These are phyloP conservation scores for Aptenodytes patagonicus DNA, from an alignment of 2,113 vertebrate species.

Conservation along the genomic window DNA sequence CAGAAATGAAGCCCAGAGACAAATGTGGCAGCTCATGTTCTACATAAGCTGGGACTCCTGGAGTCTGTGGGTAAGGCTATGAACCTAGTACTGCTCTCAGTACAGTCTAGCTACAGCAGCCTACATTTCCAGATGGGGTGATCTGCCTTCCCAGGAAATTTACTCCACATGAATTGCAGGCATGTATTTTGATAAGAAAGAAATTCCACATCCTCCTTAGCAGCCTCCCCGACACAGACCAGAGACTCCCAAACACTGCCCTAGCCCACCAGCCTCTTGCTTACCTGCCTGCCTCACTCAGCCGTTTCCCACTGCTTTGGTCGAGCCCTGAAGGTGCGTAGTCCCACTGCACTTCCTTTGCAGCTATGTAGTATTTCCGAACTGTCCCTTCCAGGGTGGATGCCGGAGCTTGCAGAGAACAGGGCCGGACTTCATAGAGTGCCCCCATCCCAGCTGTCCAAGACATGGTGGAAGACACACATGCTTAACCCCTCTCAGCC, in stretches of 20 bases:
- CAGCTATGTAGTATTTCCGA: slow-evolving; percentile 74
- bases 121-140: background rate
- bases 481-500: background rate
- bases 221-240: background rate
- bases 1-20: background rate
- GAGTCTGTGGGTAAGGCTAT: background rate
- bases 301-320: slow-evolving; percentile 50
- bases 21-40: rapidly evolving
- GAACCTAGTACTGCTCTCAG: background rate
- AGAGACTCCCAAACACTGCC: background rate
- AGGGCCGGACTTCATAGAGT: slow-evolving; percentile 71
- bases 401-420: background rate
- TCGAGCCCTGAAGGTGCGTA: slow-evolving; percentile 63
- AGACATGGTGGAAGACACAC: background rate
- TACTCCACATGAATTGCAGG: background rate
- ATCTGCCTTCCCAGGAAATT: background rate
- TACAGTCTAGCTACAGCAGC: background rate
- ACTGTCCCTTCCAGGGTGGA: slow-evolving; percentile 51
- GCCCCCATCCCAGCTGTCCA: slow-evolving; percentile 75
- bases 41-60: background rate
- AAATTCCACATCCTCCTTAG: background rate
- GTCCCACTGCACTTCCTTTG: slow-evolving; percentile 75
- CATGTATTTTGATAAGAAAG: background rate
- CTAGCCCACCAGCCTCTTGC: background rate
- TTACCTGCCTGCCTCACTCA: slow-evolving; percentile 71